Evolutionary conservation across 1,140 invertebrate genomes (phyloP).

Genomic region (Ptiloglossa arizonensis): DNA sequence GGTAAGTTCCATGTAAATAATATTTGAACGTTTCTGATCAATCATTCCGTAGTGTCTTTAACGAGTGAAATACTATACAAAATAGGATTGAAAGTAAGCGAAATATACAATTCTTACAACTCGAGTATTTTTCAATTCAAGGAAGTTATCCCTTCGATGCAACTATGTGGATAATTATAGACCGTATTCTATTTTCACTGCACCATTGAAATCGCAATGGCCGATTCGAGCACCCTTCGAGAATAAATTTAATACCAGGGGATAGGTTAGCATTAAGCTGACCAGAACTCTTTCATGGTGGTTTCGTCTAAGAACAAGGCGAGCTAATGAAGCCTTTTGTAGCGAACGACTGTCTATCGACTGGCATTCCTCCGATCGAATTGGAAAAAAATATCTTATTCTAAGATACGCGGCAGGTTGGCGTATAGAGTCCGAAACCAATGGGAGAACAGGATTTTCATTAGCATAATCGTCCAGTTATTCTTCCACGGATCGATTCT

Average conservation of each 20-base stretch:
- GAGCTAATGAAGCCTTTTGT: constrained; percentile 25
- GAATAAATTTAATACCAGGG: neutral
- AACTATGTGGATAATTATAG: no score
- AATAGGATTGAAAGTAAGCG: no score
- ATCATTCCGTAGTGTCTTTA: no score
- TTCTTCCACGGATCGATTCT: neutral
- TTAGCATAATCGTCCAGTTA: constrained; percentile 23
- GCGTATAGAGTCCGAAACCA: neutral
- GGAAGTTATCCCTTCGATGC: no score
- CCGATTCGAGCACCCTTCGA: no score
- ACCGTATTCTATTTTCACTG: neutral
- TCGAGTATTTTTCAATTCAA: no score
- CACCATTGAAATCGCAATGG: neutral
- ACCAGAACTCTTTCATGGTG: neutral
- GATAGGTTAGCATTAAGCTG: neutral
- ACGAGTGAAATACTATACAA: no score
- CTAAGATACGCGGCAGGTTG: neutral
- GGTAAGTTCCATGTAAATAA: no score
- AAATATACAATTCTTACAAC: no score
- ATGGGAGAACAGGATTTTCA: neutral
- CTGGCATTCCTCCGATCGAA: neutral
- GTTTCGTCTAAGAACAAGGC: constrained; percentile 10
- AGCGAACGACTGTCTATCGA: neutral
- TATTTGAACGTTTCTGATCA: no score
- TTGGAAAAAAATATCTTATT: neutral